phyloP scores from a whole-genome alignment of 2,888 invertebrate genomes.

The Lochmaea capreae region DNA sequence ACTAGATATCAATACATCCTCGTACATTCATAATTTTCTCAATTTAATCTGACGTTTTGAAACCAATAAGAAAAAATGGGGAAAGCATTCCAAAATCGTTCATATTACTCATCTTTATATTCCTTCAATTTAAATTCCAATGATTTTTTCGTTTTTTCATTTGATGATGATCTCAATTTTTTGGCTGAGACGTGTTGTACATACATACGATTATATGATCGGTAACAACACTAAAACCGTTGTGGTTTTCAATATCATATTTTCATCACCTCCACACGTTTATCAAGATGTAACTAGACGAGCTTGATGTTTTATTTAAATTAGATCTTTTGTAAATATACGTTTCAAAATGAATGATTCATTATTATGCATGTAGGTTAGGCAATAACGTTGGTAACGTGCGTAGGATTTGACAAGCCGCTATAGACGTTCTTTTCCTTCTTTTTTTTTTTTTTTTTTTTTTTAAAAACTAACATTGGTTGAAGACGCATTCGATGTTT shows the following conservation, averaged over 20 bases:
- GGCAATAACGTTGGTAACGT: slow-evolving; percentile 4
- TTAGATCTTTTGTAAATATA: slow-evolving; percentile 6
- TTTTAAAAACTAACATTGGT: not conserved
- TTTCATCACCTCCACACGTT: not conserved
- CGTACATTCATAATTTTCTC: too few relatives aligned
- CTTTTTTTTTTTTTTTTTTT: not conserved
- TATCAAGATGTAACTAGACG: slow-evolving; percentile 16
- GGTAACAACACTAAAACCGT: not conserved
- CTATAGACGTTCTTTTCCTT: not conserved
- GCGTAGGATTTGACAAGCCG: slow-evolving; percentile 15
- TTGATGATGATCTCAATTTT: not conserved
- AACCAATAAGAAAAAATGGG: too few relatives aligned
- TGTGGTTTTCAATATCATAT: not conserved
- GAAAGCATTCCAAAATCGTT: too few relatives aligned
- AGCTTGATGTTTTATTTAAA: slow-evolving; percentile 13
- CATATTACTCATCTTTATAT: too few relatives aligned
- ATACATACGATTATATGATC: not conserved
- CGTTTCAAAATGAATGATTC: slow-evolving; percentile 8
- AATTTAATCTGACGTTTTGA: too few relatives aligned
- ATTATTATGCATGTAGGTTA: slow-evolving; percentile 16
- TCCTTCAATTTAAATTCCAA: too few relatives aligned
- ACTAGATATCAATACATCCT: too few relatives aligned
- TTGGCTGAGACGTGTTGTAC: not conserved
- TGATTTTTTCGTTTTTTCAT: too few relatives aligned
- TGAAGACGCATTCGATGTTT: not conserved